phyloP scores from a whole-genome alignment of 2,113 vertebrate species.

The Thomomys bottae region DNA sequence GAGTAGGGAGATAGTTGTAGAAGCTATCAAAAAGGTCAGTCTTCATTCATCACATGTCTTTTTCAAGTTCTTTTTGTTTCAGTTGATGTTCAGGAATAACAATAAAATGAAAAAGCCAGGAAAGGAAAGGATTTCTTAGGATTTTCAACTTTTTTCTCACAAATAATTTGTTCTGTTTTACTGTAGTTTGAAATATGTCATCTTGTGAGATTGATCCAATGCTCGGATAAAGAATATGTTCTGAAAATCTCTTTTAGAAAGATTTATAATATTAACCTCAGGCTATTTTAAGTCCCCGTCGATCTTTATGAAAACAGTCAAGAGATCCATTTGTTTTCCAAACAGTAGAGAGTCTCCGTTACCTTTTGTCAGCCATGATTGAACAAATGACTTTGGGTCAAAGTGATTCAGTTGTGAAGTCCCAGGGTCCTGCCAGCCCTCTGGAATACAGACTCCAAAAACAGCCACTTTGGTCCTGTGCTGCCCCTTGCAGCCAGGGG shows the following conservation, averaged over 20 bases:
- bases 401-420: conserved; percentile 83
- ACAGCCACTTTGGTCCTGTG: conserved; percentile 77
- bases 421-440: conserved; percentile 75
- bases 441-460: conserved; percentile 79
- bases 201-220: conserved; percentile 85
- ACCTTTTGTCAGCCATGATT: conserved; percentile 85
- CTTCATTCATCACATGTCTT: conserved; percentile 27
- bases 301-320: conserved; percentile 86
- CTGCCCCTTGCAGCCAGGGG: conserved; percentile 76
- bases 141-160: conserved; percentile 82
- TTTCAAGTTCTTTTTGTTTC: neutral
- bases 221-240: conserved; percentile 86
- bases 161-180: conserved; percentile 81
- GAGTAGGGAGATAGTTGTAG: neutral
- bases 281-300: conserved; percentile 87
- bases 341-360: conserved; percentile 84
- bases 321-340: conserved; percentile 88
- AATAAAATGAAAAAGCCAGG: neutral
- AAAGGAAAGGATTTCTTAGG: conserved; percentile 71
- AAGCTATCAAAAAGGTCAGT: conserved; percentile 29
- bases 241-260: conserved; percentile 88
- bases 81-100: conserved; percentile 48
- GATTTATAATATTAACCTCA: conserved; percentile 90
- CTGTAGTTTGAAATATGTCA: conserved; percentile 83
- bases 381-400: conserved; percentile 86